Percentiles rank a stretch among this genome's conserved stretches.
Conservation (phyloP, 2,113 vertebrate genomes). For the Dipodomys stephensi region DNA sequence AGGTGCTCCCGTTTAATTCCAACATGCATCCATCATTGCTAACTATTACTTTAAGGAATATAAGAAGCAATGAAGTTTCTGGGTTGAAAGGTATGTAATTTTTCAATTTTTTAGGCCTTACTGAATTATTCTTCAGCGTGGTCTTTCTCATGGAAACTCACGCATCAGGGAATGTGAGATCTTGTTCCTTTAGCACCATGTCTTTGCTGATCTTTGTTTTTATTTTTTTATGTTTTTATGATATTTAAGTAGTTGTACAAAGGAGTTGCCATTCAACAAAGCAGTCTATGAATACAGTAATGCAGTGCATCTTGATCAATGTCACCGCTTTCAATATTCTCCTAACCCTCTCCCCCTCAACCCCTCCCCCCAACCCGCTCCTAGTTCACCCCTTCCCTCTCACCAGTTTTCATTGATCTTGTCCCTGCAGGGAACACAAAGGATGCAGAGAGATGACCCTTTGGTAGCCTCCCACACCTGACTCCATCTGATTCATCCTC, state of each 20-base stretch:
- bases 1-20: neutral
- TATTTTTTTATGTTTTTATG: too few species aligned
- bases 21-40: neutral
- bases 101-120: slow-evolving; percentile 20
- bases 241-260: too few species aligned
- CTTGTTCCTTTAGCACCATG: neutral
- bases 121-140: neutral
- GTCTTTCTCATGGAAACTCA: neutral
- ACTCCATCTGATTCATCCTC: slow-evolving; percentile 40
- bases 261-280: too few species aligned
- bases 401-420: slow-evolving; percentile 11
- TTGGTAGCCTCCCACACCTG: slow-evolving; percentile 24
- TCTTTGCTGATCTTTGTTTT: neutral
- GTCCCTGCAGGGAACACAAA: neutral
- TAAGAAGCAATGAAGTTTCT: slow-evolving; percentile 41
- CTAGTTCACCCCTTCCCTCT: too few species aligned
- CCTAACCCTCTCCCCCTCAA: too few species aligned
- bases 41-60: slow-evolving; percentile 18
- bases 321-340: too few species aligned
- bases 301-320: too few species aligned
- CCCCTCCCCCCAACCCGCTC: too few species aligned
- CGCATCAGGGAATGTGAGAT: neutral
- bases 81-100: neutral
- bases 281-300: too few species aligned
- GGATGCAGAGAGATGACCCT: slow-evolving; percentile 28